Conservation (phyloP, 2,888 invertebrate genomes). For the Linnaemya vulpina region DNA sequence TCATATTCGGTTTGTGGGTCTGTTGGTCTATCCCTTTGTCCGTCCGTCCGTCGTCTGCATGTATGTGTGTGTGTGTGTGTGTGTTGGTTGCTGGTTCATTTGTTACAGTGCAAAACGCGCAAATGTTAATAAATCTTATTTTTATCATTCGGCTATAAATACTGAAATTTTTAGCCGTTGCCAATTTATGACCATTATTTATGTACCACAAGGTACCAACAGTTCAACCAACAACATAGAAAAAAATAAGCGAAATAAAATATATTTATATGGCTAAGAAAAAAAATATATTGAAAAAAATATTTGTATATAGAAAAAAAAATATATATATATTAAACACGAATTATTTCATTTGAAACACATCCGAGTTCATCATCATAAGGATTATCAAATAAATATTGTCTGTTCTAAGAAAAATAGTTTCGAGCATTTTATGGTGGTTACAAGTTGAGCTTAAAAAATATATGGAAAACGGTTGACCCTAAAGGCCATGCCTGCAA, state of each 20-base stretch:
- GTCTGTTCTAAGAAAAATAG: constrained; percentile 12
- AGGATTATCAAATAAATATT: constrained; percentile 14
- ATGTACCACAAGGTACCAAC: constrained; percentile 77
- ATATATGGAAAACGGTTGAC: too few relatives aligned
- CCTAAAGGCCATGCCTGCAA: too few relatives aligned
- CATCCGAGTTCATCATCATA: constrained; percentile 16
- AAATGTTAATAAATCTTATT: constrained; percentile 84
- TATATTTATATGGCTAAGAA: constrained; percentile 48
- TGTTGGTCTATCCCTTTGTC: constrained; percentile 32
- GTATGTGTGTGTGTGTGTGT: constrained; percentile 12
- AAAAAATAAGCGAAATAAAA: constrained; percentile 52
- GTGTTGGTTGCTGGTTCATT: constrained; percentile 42
- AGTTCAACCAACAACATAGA: constrained; percentile 63
- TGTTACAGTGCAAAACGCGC: constrained; percentile 72
- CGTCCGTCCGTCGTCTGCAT: constrained; percentile 1
- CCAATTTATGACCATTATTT: constrained; percentile 83
- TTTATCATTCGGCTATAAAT: constrained; percentile 83
- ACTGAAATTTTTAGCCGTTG: constrained; percentile 83
- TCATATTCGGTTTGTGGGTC: constrained; percentile 43
- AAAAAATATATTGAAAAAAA: background rate
- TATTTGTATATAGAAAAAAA: background rate
- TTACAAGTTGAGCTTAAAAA: background rate
- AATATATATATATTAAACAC: constrained; percentile 34
- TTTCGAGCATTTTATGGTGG: background rate
- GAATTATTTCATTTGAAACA: constrained; percentile 53